Evolutionary conservation across 2,888 invertebrate genomes (phyloP).

Genomic region (Hoplodrina ambigua): DNA sequence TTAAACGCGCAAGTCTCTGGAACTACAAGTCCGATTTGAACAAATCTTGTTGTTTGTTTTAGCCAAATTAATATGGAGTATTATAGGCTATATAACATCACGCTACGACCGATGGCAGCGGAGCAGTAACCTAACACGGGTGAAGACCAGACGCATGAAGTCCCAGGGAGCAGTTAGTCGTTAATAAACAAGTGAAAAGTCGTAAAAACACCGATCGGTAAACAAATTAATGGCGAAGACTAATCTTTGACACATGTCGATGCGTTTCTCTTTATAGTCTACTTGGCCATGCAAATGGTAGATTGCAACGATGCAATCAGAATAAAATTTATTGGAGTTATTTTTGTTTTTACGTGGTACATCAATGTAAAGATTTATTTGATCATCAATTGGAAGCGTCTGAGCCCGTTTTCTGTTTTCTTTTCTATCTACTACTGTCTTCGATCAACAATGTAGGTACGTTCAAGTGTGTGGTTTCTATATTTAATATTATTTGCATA

Average conservation of each 20-base stretch:
- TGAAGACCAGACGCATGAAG: no score
- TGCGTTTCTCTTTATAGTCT: constrained; percentile 22
- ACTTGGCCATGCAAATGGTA: constrained; percentile 18
- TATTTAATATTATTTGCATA: constrained; percentile 34
- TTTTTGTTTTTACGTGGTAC: constrained; percentile 12
- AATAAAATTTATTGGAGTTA: constrained; percentile 22
- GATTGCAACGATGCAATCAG: constrained; percentile 35
- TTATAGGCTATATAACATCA: no score
- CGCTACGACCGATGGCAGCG: no score
- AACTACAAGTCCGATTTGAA: no score
- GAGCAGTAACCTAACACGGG: no score
- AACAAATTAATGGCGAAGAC: constrained; percentile 34
- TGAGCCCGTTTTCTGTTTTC: constrained; percentile 34
- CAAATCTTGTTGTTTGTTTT: no score
- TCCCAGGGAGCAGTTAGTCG: no score
- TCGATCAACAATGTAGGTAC: neutral
- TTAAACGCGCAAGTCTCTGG: no score
- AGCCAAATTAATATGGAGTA: no score
- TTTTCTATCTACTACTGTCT: neutral
- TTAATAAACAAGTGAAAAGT: constrained; percentile 46
- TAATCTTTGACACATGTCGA: constrained; percentile 28
- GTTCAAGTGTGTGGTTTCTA: constrained; percentile 2
- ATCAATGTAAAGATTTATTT: constrained; percentile 44
- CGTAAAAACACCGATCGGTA: constrained; percentile 37
- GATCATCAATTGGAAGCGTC: constrained; percentile 33